Base-by-base conservation (phyloP, 2,888 invertebrate species). In the Sthenelais limicola region DNA sequence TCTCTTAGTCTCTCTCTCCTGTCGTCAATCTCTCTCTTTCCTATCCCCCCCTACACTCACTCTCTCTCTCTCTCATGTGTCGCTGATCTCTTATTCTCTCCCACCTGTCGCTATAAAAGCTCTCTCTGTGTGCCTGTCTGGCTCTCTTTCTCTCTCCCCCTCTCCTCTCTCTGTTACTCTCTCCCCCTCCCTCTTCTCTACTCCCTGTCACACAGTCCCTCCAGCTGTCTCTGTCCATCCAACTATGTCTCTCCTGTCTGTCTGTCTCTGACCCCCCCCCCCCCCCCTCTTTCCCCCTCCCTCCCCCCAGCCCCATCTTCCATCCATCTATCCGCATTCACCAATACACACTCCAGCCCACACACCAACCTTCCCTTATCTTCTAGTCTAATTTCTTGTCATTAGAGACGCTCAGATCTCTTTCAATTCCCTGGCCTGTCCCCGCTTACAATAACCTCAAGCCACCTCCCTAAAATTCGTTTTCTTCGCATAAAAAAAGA, bases 301-400 rank as follows among this genome's bases (percentile, higher is more conserved):
- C 18, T 18, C 43, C 12, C 30, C 56, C 30, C 30, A 12, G 35
- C 21, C 62, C 62, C 38, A 43, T 43, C 62, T 62, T 21, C 38
- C 35, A 12, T 21, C 43, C 12, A 12, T 12, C 43, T 43, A 43
- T n/a, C n/a, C n/a, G n/a, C 43, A 43, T 21, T 12, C 38, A 43
- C 9, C 24, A 18, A 28, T 43, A 38, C 38, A 38, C 62, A 62
- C 18, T 62, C 62, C 62, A 35, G 62, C 56, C 21, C 2, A 9
- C 24, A 24, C 35, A 12, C 35, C 62, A 12, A 1, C 62, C 62
- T 35, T 26, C 62, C n/a, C n/a, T n/a, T n/a, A n/a, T n/a, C n/a
- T n/a, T n/a, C n/a, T n/a, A n/a, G n/a, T n/a, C n/a, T n/a, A n/a
- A n/a, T n/a, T n/a, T n/a, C n/a, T n/a, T n/a, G n/a, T n/a, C n/a